Evolutionary conservation across 2,113 vertebrate species (phyloP).

Genomic region (Raja brachyura): DNA sequence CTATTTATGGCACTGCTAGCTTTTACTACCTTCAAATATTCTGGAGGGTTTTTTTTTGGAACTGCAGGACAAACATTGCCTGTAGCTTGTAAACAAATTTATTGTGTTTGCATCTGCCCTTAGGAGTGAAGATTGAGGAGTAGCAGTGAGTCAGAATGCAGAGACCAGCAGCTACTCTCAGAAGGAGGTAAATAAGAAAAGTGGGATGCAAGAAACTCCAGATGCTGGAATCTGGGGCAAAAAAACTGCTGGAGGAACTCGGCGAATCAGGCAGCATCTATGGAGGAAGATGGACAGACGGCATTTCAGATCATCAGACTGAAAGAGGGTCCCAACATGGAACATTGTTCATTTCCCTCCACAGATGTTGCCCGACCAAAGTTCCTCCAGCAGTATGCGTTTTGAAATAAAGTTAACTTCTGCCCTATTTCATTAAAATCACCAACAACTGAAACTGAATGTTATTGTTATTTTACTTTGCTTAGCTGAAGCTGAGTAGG

Average conservation of each 20-base stretch:
- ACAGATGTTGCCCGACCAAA: too few species aligned
- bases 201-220: background rate
- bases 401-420: background rate
- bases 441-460: background rate
- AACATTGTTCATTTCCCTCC: too few species aligned
- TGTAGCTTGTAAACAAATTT: background rate
- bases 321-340: too few species aligned
- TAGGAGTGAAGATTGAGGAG: background rate
- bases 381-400: too few species aligned
- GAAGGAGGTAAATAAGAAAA: background rate
- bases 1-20: background rate
- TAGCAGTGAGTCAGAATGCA: background rate
- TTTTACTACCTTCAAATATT: background rate
- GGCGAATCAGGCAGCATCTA: too few species aligned
- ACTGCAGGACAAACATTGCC: background rate
- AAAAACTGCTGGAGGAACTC: too few species aligned
- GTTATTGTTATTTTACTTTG: background rate
- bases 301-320: too few species aligned
- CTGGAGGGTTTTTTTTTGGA: background rate
- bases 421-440: background rate
- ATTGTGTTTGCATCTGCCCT: background rate
- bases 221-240: too few species aligned
- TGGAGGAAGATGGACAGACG: too few species aligned
- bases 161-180: background rate
- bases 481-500: background rate